Evolutionary conservation across 2,888 invertebrate species (phyloP).

Genomic region (Ochropleura leucogaster): DNA sequence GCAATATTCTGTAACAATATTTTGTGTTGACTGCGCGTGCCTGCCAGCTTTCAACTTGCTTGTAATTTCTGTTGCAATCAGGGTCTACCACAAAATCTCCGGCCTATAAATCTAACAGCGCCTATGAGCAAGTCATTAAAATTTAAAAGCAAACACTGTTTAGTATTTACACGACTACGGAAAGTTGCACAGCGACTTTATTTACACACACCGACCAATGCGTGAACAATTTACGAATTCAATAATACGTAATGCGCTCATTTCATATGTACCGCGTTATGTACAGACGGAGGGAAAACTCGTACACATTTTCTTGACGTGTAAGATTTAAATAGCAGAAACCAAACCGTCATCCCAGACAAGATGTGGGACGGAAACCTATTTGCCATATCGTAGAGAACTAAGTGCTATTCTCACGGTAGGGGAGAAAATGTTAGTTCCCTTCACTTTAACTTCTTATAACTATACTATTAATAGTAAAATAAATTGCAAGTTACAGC

Average conservation of each 20-base stretch:
- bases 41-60: constrained; percentile 18
- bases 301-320: constrained; percentile 43
- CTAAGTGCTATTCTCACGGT: constrained; percentile 71
- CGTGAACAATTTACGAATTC: constrained; percentile 46
- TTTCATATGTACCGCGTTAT: constrained; percentile 31
- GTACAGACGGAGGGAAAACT: constrained; percentile 34
- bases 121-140: constrained; percentile 24
- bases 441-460: constrained; percentile 49
- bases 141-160: constrained; percentile 49
- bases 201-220: constrained; percentile 42
- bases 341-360: constrained; percentile 50
- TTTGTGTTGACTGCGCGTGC: constrained; percentile 14
- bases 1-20: constrained; percentile 29
- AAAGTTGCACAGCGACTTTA: constrained; percentile 50
- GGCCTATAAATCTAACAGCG: constrained; percentile 28
- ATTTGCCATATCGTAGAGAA: constrained; percentile 70
- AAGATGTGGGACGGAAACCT: constrained; percentile 69
- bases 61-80: constrained; percentile 36
- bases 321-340: constrained; percentile 60
- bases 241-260: constrained; percentile 39
- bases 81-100: constrained; percentile 15
- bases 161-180: constrained; percentile 27
- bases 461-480: constrained; percentile 26
- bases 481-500: constrained; percentile 19
- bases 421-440: constrained; percentile 61